Evolutionary conservation across 2,113 vertebrate species (phyloP).

Genomic region (Rattus rattus): DNA sequence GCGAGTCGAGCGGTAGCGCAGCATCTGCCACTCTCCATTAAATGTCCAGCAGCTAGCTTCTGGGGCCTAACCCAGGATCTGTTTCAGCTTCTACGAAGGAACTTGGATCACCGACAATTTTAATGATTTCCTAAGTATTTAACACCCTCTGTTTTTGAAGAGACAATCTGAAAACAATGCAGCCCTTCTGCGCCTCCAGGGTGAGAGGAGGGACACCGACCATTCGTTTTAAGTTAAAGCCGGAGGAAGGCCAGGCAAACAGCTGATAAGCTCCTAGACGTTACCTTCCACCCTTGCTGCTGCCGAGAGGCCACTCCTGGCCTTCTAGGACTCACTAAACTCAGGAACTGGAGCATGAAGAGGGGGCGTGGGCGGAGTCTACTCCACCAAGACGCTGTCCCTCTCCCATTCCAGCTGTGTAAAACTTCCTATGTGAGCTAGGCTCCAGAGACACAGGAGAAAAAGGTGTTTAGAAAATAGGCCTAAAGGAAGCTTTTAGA

Average conservation of each 20-base stretch:
- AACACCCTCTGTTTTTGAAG: not conserved
- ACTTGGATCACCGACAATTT: not conserved
- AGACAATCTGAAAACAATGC: not conserved
- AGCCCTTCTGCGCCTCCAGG: not conserved
- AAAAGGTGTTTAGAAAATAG: not conserved
- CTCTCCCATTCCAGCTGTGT: not conserved
- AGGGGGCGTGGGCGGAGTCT: not conserved
- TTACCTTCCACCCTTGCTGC: not conserved
- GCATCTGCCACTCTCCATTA: not conserved
- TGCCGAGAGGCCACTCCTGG: not conserved
- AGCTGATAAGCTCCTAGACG: not conserved
- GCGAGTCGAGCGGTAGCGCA: not conserved
- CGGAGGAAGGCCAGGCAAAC: not conserved
- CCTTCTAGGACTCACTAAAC: fast-evolving
- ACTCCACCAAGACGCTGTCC: not conserved
- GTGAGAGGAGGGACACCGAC: not conserved
- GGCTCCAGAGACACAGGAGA: not conserved
- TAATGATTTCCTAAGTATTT: not conserved
- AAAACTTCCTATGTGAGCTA: not conserved
- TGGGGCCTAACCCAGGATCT: not conserved
- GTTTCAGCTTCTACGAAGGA: not conserved
- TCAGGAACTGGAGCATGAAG: not conserved
- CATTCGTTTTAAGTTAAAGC: not conserved
- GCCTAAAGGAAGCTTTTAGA: constrained; percentile 19
- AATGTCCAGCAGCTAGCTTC: fast-evolving